These are phyloP conservation scores for Netelia fuscicornis DNA, from an alignment of 2,888 invertebrate species.

Conservation along the genomic window DNA sequence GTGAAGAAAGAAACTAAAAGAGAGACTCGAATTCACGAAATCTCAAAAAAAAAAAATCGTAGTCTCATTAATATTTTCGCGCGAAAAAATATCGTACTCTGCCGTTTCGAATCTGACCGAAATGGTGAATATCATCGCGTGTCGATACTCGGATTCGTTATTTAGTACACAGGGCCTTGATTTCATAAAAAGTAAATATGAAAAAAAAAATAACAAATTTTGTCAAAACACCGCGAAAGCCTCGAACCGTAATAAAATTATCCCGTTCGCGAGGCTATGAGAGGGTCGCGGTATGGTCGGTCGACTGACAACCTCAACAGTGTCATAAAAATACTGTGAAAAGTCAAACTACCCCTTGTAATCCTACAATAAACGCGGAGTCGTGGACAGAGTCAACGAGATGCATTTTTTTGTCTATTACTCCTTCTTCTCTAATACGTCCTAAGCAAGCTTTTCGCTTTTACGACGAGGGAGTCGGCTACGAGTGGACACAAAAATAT, in stretches of 20 bases:
- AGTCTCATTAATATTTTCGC: constrained; percentile 42
- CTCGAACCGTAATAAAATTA: constrained; percentile 67
- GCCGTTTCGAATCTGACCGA: background rate
- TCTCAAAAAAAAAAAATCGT: constrained; percentile 11
- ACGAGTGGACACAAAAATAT: constrained; percentile 13
- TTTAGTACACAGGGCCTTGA: constrained; percentile 26
- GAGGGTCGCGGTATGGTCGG: constrained; percentile 55
- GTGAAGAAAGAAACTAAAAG: background rate
- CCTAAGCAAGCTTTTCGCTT: constrained; percentile 17
- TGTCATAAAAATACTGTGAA: constrained; percentile 60
- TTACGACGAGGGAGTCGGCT: constrained; percentile 14
- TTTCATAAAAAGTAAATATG: constrained; percentile 21
- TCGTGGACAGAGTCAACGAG: constrained; percentile 56
- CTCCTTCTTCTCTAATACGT: constrained; percentile 10
- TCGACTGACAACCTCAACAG: constrained; percentile 67
- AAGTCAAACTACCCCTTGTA: constrained; percentile 64
- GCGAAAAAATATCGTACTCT: constrained; percentile 38
- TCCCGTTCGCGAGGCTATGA: constrained; percentile 56
- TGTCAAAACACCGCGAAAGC: constrained; percentile 43
- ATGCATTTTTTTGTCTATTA: constrained; percentile 32
- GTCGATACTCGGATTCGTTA: constrained; percentile 2
- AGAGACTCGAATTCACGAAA: background rate
- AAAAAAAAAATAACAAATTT: constrained; percentile 27
- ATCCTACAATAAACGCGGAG: constrained; percentile 59
- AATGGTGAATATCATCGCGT: constrained; percentile 30